Evolutionary conservation across 2,888 invertebrate genomes (phyloP), one percentile per base, ranked within the genome.

Genomic region (Pterobdella sp.): DNA sequence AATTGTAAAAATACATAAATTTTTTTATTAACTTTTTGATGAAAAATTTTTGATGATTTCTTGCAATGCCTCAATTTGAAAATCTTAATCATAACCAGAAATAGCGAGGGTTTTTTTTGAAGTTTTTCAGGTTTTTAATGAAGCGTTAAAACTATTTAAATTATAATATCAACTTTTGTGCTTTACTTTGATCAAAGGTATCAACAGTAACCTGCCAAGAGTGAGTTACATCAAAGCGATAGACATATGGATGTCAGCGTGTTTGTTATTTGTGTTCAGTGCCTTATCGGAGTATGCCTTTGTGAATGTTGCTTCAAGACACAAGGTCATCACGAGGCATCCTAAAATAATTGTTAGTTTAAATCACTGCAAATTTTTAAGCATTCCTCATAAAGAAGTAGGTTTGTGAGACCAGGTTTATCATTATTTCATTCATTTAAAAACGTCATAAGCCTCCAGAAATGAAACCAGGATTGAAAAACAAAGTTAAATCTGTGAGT

Each of bases 171-270:
- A n/a, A n/a, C n/a, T n/a, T n/a, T n/a, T n/a, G n/a, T n/a, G n/a
- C n/a, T n/a, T n/a, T n/a, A n/a, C n/a, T n/a, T n/a, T n/a, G n/a
- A 3, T 2, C 35, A 31, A 14, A 65, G 65, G 93, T 81, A 92
- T 93, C 0, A 93, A 93, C 81, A 90, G 92, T 80, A 91, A 90
- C 26, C 85, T 93, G 77, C 93, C 93, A 0, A 92, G 92, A 0
- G 93, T 93, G 0, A 93, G 92, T 0, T 93, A 93, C 83, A 91
- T 93, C 0, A 93, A 93, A 84, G 93, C 93, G 0, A 92, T 93
- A 72, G 93, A 79, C 74, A 77, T 79, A 18, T 79, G 79, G 78
- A 79, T 79, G 78, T 77, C 78, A 26, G 75, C 77, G 18, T 79
- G 79, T 73, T 75, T 79, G 1, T 52, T 79, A 31, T 79, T 79